Base-by-base conservation (phyloP, 2,888 invertebrate species). In the Strigamia transsilvanica region DNA sequence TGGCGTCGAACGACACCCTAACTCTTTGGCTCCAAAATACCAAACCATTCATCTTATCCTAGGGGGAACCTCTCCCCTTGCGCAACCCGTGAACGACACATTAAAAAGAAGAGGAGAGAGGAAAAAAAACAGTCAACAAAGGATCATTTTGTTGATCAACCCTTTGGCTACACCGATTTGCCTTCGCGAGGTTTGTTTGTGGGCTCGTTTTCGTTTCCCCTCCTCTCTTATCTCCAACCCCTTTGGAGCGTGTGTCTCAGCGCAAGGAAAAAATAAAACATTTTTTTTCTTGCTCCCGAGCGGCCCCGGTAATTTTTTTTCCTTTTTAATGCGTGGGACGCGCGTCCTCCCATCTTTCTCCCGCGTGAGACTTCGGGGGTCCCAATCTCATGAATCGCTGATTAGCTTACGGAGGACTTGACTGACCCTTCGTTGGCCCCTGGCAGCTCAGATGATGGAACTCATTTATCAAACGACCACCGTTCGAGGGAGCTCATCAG, bases 401-500 rank as follows among this genome's bases (percentile, higher is more conserved):
- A 81, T 81, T 81, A 81, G 81, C 81, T 81, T 66, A 81, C 41
- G 81, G 81, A 34, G 34, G 27, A 66, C 66, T 61, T 66, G 32
- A 32, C 56, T 81, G 81, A 81, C 81, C 81, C 41, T 34, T 32
- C 42, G 27, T 32, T 81, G 81, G 81, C 38, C 81, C 66, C 81
- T 81, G 81, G 81, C 81, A 81, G 81, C 81, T 81, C 66, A 34
- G 81, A 81, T 81, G 81, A 81, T 81, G 66, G 61, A 34, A 38
- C 66, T 81, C 81, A 81, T 81, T 81, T 81, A 81, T 81, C 81
- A 81, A 81, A 81, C 66, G 80, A 32, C 80, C 46, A 80, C 80
- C 46, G 80, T 46, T 80, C 66, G 66, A 66, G 66, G 66, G 66
- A 66, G 66, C 66, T 66, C 66, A 66, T 66, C 66, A 66, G 66